Evolutionary conservation across 2,113 vertebrate genomes (phyloP).

Genomic region (Brienomyrus longianalis): DNA sequence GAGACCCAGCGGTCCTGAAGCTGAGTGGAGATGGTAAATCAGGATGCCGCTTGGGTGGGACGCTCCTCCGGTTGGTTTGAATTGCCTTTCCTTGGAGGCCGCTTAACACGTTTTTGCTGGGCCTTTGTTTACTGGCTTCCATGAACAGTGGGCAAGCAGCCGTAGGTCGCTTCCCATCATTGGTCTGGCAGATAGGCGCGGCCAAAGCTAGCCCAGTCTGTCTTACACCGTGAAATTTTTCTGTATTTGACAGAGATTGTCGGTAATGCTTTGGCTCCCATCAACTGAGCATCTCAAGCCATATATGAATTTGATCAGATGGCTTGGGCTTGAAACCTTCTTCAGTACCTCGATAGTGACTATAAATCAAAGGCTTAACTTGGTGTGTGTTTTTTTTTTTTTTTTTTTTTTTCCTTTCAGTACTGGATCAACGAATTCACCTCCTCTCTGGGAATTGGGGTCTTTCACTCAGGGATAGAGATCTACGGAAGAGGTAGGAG

Average conservation of each 20-base stretch:
- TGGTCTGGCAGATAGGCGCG: background rate
- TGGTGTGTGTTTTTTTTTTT: slow-evolving; percentile 8
- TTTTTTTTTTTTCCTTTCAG: slow-evolving; percentile 48
- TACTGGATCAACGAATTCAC: slow-evolving; percentile 99
- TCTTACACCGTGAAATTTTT: background rate
- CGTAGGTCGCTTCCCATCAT: background rate
- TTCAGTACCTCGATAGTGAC: background rate
- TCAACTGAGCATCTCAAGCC: background rate
- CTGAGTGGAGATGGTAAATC: background rate
- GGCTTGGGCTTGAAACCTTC: background rate
- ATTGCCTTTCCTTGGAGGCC: background rate
- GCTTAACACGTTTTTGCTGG: background rate
- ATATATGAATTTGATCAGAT: background rate
- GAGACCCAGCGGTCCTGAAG: background rate
- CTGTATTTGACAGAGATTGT: background rate
- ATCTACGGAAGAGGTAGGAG: slow-evolving; percentile 91
- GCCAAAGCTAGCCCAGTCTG: background rate
- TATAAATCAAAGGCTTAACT: background rate
- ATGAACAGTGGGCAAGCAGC: background rate
- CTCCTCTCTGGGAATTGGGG: slow-evolving; percentile 90
- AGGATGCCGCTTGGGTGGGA: background rate
- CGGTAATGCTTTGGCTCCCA: background rate
- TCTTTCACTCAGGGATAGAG: slow-evolving; percentile 98
- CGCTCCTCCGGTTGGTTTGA: background rate
- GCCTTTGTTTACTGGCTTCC: background rate